Conservation (phyloP, 2,113 vertebrate species). For the Tyto alba region DNA sequence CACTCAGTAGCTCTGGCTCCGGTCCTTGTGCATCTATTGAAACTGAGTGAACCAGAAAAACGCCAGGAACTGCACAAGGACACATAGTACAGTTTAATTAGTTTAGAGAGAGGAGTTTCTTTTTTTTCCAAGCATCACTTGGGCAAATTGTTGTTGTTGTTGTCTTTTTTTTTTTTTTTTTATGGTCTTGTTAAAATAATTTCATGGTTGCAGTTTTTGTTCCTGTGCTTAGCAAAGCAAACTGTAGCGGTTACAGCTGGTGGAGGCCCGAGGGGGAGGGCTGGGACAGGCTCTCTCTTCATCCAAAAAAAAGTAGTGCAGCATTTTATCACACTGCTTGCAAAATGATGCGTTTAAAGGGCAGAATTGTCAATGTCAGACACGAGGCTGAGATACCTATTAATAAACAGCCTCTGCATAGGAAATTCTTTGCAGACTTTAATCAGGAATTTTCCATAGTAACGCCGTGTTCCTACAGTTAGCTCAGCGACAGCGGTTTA, state of each 20-base stretch:
- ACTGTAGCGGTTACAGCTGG: constrained; percentile 32
- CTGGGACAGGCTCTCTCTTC: constrained; percentile 10
- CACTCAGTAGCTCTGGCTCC: constrained; percentile 70
- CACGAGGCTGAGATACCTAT: constrained; percentile 52
- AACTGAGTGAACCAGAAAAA: constrained; percentile 76
- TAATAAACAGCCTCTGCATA: constrained; percentile 69
- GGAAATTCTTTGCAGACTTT: constrained; percentile 67
- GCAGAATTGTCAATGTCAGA: constrained; percentile 67
- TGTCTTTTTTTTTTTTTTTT: not conserved
- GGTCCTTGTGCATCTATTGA: constrained; percentile 66
- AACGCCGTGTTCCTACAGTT: constrained; percentile 55
- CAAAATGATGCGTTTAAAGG: constrained; percentile 64
- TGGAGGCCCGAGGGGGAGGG: constrained; percentile 13
- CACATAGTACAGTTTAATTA: constrained; percentile 75
- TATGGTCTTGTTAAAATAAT: constrained; percentile 72
- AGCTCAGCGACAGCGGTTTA: constrained; percentile 51
- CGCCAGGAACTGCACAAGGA: constrained; percentile 69
- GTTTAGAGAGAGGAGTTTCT: constrained; percentile 56
- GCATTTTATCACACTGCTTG: constrained; percentile 60
- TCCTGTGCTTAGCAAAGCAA: constrained; percentile 66
- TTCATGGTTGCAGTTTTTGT: constrained; percentile 69
- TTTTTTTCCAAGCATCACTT: constrained; percentile 60
- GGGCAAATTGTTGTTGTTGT: constrained; percentile 55
- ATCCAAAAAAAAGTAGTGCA: not conserved
- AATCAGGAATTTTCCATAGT: constrained; percentile 75